Conservation (phyloP, 2,113 vertebrate species). For the Sterrhoptilus dennistouni region DNA sequence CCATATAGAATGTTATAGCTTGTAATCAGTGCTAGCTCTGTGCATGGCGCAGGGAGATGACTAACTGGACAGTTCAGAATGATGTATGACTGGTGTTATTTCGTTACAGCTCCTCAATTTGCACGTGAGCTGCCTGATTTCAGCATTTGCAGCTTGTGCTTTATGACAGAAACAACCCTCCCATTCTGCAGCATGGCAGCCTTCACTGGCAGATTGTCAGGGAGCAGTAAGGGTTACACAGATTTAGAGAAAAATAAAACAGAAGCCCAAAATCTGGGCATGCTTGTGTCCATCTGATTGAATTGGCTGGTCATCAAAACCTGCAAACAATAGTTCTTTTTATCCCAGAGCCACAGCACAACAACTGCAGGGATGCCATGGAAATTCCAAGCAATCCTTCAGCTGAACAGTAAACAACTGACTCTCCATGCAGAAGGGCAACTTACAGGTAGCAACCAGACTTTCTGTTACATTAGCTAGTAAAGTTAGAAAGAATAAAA, state of each 20-base stretch:
- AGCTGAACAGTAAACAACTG: background rate
- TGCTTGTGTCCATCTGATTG: background rate
- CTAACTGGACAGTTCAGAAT: background rate
- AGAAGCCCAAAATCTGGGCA: constrained; percentile 13
- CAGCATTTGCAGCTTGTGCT: background rate
- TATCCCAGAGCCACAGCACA: background rate
- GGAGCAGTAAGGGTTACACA: background rate
- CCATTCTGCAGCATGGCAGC: background rate
- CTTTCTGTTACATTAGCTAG: background rate
- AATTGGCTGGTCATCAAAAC: constrained; percentile 24
- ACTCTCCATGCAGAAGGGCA: background rate
- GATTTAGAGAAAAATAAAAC: background rate
- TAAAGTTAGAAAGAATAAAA: background rate
- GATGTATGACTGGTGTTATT: background rate
- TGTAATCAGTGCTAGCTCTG: background rate
- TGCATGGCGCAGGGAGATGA: background rate
- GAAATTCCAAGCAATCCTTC: constrained; percentile 38
- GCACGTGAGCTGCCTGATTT: background rate
- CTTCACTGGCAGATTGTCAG: background rate
- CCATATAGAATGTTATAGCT: background rate
- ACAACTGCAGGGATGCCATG: background rate
- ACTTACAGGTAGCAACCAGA: background rate
- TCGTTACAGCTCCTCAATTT: background rate
- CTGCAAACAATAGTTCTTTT: constrained; percentile 19
- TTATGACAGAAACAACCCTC: background rate